Conservation (phyloP, 2,797 vertebrate species). For the Somateria mollissima region DNA sequence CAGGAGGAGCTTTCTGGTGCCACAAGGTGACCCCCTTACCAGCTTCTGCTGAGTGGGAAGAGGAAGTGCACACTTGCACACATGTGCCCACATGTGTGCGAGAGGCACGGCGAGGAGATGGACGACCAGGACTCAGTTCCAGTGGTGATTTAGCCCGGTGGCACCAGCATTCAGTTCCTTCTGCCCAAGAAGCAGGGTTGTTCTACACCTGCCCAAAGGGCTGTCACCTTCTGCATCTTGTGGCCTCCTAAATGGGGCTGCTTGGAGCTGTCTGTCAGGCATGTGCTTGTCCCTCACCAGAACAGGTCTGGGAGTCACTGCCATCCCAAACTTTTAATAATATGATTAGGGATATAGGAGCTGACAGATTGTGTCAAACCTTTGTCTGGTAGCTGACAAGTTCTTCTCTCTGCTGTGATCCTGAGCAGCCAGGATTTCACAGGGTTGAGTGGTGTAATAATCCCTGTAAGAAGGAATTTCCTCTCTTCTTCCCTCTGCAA, state of each 20-base stretch:
- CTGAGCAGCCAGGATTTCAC: neutral
- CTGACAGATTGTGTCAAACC: neutral
- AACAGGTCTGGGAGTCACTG: neutral
- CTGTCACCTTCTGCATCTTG: neutral
- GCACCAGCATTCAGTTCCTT: neutral
- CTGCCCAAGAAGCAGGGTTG: neutral
- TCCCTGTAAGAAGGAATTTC: neutral
- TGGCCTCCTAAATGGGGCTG: neutral
- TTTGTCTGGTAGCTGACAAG: neutral
- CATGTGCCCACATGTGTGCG: accelerated
- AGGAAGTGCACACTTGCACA: neutral
- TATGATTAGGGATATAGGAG: neutral
- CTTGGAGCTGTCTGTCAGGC: neutral
- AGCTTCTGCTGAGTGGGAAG: neutral
- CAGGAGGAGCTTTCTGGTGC: constrained; percentile 45
- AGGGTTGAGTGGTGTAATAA: neutral
- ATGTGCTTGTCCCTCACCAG: neutral
- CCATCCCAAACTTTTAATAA: accelerated
- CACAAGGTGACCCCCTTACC: constrained; percentile 50
- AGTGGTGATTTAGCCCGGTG: neutral
- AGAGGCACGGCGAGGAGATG: neutral
- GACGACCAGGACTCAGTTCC: accelerated
- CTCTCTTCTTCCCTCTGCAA: neutral
- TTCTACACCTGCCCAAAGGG: neutral
- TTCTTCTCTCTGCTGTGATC: neutral